phyloP scores from a whole-genome alignment of 2,797 vertebrate genomes.

The Cyclopterus lumpus region DNA sequence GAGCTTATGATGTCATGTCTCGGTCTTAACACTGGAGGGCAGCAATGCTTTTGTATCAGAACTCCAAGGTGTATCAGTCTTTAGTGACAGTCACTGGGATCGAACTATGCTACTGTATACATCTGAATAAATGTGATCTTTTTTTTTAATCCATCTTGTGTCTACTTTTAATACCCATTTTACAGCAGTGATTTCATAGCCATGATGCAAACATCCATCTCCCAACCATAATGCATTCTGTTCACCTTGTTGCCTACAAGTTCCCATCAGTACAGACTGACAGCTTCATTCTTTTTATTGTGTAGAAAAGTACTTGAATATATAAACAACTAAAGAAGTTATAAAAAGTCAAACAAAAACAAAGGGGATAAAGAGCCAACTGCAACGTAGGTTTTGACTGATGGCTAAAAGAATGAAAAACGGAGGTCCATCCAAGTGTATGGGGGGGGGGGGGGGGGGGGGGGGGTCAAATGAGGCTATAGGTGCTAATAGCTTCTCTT shows the following conservation, averaged over 20 bases:
- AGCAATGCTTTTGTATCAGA: background rate
- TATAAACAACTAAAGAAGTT: too few relatives aligned
- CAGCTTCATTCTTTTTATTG: too few relatives aligned
- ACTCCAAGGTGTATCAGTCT: background rate
- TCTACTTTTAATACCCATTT: background rate
- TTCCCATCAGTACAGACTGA: background rate
- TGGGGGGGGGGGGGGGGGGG: too few relatives aligned
- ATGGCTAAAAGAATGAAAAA: too few relatives aligned
- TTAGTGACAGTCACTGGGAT: background rate
- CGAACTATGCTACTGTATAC: background rate
- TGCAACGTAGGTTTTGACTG: too few relatives aligned
- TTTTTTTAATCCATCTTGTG: background rate
- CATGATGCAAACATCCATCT: background rate
- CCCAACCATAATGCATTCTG: background rate
- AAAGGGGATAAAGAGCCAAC: too few relatives aligned
- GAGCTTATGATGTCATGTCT: background rate
- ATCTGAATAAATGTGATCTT: background rate
- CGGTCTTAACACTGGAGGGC: slow-evolving; percentile 6
- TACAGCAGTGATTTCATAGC: background rate
- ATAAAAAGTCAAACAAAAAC: too few relatives aligned
- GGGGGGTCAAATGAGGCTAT: too few relatives aligned
- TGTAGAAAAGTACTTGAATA: too few relatives aligned
- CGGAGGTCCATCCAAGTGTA: too few relatives aligned
- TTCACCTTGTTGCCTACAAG: background rate
- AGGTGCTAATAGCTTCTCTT: too few relatives aligned